Evolutionary conservation across 1,140 invertebrate species (phyloP).

Genomic region (Thalassaphorura encarpata): DNA sequence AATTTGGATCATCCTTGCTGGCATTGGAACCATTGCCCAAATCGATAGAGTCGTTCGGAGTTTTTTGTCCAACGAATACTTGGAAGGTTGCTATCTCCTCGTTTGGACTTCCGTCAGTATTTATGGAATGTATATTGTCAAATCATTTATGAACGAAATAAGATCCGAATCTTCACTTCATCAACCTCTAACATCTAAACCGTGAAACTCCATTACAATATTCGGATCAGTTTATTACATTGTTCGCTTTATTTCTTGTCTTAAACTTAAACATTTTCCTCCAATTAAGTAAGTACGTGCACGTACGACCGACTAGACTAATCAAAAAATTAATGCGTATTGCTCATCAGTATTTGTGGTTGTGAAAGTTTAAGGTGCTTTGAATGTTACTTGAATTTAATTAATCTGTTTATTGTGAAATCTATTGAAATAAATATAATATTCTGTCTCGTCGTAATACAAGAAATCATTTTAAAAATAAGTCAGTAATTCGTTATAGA

Average conservation of each 20-base stretch:
- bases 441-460: no score
- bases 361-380: neutral
- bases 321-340: no score
- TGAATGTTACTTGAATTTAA: neutral
- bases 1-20: neutral
- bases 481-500: no score
- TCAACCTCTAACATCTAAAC: neutral
- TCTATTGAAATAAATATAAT: no score
- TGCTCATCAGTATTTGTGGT: no score
- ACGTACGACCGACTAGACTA: no score
- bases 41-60: slow-evolving; percentile 1
- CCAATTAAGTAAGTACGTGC: no score
- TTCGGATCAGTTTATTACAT: neutral
- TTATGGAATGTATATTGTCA: slow-evolving; percentile 3
- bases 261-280: no score
- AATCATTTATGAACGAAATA: slow-evolving; percentile 5
- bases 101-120: neutral
- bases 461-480: no score
- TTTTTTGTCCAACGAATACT: neutral
- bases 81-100: slow-evolving; percentile 3
- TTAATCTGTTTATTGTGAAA: no score
- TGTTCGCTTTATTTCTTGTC: neutral
- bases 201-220: neutral
- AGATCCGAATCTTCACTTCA: slow-evolving; percentile 2
- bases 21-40: neutral